Evolutionary conservation across 2,888 invertebrate species (phyloP), one percentile per base, ranked within the genome.

Genomic region (Epicampocera succincta): DNA sequence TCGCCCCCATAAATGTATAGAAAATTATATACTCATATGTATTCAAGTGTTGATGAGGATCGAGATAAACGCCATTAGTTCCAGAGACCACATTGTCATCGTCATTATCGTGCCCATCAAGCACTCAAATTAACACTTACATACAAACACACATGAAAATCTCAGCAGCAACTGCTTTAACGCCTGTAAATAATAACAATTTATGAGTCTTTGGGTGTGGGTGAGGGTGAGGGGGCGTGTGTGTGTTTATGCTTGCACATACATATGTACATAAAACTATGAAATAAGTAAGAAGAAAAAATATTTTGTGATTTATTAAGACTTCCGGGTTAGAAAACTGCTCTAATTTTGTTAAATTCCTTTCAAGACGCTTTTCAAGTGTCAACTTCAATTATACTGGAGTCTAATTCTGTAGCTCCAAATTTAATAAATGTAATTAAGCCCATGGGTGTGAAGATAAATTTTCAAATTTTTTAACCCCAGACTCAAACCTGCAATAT

Each of bases 301-400:
- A 60, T 19, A 29, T 61, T 61, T 68, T 40, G 40, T 58, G 6
- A 48, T 74, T 77, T 81, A 77, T 81, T 81, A 77, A 77, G 58
- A 77, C 73, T 74, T 77, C 77, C 81, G 77, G 58, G 69, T 77
- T 77, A 58, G 46, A 58, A 71, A 25, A 48, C 13, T 54, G 52
- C 40, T 71, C 33, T 29, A 71, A 58, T 42, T 65, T 48, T 25
- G 40, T 48, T n/a, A 44, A 73, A 68, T 54, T 44, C 29, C 19
- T 50, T 44, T 21, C 11, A n/a, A n/a, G n/a, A 11, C 25, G 40
- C 5, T 25, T 46, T 11, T n/a, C 52, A 48, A 58, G 29, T 48
- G 5, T 50, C 42, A 50, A 12, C 29, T 52, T 19, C 29, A 0
- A 56, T 40, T 42, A 13, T 61, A 8, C 44, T n/a, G n/a, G n/a